These are phyloP conservation scores for Drosophila barbarae DNA, from an alignment of 2,888 invertebrate genomes.

Conservation along the genomic window DNA sequence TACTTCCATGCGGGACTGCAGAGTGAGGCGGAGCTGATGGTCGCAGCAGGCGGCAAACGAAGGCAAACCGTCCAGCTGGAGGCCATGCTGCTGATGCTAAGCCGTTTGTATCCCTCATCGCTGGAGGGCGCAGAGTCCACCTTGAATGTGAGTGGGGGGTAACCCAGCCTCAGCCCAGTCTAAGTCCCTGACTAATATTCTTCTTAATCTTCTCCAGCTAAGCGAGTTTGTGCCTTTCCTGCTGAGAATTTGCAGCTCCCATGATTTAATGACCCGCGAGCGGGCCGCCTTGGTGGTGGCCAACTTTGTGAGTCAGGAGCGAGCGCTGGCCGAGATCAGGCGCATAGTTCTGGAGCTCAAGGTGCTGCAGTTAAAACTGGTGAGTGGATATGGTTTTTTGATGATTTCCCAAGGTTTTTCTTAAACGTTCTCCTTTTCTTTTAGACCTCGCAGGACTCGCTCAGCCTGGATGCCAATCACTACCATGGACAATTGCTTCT, in stretches of 20 bases:
- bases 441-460: accelerated
- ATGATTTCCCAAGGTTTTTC: no score
- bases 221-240: constrained; percentile 46
- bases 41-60: not conserved
- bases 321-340: constrained; percentile 16
- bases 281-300: constrained; percentile 84
- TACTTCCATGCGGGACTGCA: constrained; percentile 81
- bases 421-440: not conserved
- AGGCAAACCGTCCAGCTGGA: constrained; percentile 82
- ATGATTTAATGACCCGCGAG: constrained; percentile 79
- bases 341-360: constrained; percentile 12
- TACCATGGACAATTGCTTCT: constrained; percentile 73
- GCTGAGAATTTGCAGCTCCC: constrained; percentile 42
- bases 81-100: constrained; percentile 88
- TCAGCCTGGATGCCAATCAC: constrained; percentile 44
- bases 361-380: constrained; percentile 1
- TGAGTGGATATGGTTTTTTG: not conserved
- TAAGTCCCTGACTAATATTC: no score
- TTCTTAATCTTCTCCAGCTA: constrained; percentile 34
- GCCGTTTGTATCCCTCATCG: constrained; percentile 87
- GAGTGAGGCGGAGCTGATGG: constrained; percentile 57
- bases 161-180: not conserved
- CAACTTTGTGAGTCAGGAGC: constrained; percentile 33
- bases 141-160: constrained; percentile 81
- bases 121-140: constrained; percentile 86